These are phyloP conservation scores for Acanthosoma haemorrhoidale DNA, from an alignment of 2,888 invertebrate species.

Conservation along the genomic window DNA sequence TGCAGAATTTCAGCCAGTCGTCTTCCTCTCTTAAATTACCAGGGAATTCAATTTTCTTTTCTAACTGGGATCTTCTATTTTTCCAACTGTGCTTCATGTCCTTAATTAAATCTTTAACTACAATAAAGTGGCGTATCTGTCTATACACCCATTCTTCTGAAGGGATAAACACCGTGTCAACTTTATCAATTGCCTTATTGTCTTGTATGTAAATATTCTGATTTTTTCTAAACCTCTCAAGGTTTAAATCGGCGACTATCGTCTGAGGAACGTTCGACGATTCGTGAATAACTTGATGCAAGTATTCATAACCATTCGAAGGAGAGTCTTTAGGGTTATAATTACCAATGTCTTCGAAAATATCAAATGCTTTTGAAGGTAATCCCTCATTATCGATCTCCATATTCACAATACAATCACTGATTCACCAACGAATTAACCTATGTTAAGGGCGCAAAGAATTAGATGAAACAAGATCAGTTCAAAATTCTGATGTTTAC, in stretches of 20 bases:
- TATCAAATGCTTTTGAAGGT: conserved; percentile 14
- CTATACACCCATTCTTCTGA: conserved; percentile 28
- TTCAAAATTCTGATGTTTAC: conserved; percentile 1
- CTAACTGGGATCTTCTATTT: not conserved
- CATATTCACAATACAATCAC: not conserved
- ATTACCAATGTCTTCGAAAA: conserved; percentile 16
- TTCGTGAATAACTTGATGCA: conserved; percentile 27
- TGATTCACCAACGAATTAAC: not conserved
- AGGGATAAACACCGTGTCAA: conserved; percentile 26
- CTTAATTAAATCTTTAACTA: not conserved
- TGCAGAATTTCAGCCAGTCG: conserved; percentile 14
- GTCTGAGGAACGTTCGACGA: conserved; percentile 23
- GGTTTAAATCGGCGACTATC: conserved; percentile 27
- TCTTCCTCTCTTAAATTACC: not conserved
- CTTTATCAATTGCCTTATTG: not conserved
- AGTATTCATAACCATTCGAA: conserved; percentile 24
- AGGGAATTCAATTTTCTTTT: not conserved
- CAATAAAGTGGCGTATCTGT: conserved; percentile 31
- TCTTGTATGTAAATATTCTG: conserved; percentile 32
- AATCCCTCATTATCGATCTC: not conserved
- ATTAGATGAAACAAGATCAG: no score
- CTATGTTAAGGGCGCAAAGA: no score
- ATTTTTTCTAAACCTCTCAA: conserved; percentile 21
- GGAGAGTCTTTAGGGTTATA: conserved; percentile 22
- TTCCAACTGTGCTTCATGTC: conserved; percentile 3